Evolutionary conservation across 2,113 vertebrate genomes (phyloP).

Genomic region (Corvus cornix): DNA sequence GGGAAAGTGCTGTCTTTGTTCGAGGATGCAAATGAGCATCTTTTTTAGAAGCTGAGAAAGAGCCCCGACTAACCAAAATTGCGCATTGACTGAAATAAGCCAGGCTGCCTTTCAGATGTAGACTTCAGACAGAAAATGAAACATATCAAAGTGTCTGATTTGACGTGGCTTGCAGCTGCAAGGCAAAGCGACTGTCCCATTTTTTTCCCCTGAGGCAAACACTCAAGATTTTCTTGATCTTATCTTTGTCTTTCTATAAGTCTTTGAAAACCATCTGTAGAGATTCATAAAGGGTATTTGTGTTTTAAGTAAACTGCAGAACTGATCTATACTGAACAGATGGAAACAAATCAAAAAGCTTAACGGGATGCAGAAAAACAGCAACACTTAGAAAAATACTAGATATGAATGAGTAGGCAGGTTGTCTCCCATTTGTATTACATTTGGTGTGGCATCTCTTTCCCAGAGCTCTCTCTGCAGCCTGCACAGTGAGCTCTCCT

Average conservation of each 20-base stretch:
- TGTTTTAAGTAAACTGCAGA: constrained; percentile 73
- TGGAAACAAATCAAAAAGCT: constrained; percentile 74
- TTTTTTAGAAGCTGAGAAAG: constrained; percentile 68
- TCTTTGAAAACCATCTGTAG: constrained; percentile 72
- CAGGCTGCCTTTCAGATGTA: constrained; percentile 60
- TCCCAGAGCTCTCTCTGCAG: not conserved
- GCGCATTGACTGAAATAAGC: constrained; percentile 64
- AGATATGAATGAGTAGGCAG: constrained; percentile 39
- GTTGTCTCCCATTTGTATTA: constrained; percentile 16
- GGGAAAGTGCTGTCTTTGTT: constrained; percentile 44
- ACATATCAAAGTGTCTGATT: constrained; percentile 64
- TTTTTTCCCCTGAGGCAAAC: constrained; percentile 53
- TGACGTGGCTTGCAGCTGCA: constrained; percentile 66
- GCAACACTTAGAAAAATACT: constrained; percentile 53
- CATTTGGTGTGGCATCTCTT: not conserved
- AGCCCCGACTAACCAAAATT: constrained; percentile 62
- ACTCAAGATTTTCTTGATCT: constrained; percentile 69
- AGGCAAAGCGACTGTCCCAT: constrained; percentile 60
- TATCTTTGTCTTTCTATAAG: constrained; percentile 68
- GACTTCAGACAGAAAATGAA: constrained; percentile 70
- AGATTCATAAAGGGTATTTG: constrained; percentile 71
- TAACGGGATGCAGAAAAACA: constrained; percentile 61
- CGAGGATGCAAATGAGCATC: constrained; percentile 64
- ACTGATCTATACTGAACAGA: constrained; percentile 69
- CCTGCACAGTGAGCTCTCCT: fast-evolving